phyloP scores from a whole-genome alignment of 2,888 invertebrate species.

The Sarcophaga subvicina region DNA sequence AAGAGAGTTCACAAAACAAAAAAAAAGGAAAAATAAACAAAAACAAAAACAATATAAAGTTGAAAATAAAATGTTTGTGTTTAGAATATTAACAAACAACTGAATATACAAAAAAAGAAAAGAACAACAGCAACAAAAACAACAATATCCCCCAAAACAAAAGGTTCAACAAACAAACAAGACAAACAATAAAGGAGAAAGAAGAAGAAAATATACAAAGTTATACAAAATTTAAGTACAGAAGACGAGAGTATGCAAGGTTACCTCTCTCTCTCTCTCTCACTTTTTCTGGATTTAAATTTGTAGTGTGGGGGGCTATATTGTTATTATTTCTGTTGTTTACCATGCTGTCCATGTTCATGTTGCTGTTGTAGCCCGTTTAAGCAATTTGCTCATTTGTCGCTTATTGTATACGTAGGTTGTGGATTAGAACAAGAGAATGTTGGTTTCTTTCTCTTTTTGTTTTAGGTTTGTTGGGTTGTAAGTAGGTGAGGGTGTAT shows the following conservation, averaged over 20 bases:
- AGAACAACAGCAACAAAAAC: conserved; percentile 12
- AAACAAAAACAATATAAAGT: background rate
- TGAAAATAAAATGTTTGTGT: conserved; percentile 7
- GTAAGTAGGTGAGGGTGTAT: background rate
- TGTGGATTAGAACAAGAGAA: no score
- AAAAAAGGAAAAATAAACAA: background rate
- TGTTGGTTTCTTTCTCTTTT: background rate
- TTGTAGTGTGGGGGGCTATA: conserved; percentile 30
- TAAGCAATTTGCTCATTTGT: conserved; percentile 68
- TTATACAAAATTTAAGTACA: background rate
- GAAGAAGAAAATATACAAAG: background rate
- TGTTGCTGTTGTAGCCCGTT: conserved; percentile 61
- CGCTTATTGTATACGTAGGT: conserved; percentile 38
- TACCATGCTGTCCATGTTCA: conserved; percentile 39
- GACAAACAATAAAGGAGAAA: background rate
- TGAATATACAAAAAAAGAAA: conserved; percentile 5
- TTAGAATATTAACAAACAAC: conserved; percentile 23
- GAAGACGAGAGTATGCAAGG: background rate
- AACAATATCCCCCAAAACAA: conserved; percentile 45
- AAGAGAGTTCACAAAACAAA: background rate
- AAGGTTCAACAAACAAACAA: conserved; percentile 34
- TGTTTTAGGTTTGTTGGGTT: background rate
- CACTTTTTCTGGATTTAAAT: background rate
- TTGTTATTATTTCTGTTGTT: conserved; percentile 46
- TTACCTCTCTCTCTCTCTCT: background rate